A percentile compares a stretch with the other conserved stretches of the same genome.
These are phyloP conservation scores for Scaptomyza graminum DNA, from an alignment of 1,140 invertebrate species.

Conservation along the genomic window DNA sequence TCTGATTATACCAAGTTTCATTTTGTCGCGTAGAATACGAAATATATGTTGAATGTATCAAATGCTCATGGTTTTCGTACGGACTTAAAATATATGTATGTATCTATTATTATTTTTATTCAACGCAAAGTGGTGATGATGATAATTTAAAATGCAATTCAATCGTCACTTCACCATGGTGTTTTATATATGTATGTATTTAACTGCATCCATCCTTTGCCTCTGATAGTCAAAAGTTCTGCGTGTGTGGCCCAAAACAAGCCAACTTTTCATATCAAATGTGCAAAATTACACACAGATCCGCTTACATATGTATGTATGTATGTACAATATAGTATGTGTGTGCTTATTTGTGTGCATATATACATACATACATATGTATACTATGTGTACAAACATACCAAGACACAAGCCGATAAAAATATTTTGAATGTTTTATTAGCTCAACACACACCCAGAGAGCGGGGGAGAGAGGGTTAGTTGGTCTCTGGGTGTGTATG, in stretches of 20 bases:
- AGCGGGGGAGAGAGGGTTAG: too few species aligned
- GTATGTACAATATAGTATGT: too few species aligned
- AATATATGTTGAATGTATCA: too few species aligned
- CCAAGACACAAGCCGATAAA: conserved; percentile 61
- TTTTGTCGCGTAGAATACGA: too few species aligned
- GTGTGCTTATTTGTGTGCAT: background rate
- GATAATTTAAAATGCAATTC: background rate
- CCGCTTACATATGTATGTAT: background rate
- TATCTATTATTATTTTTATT: too few species aligned
- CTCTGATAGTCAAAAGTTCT: conserved; percentile 32
- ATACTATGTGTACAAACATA: conserved; percentile 10
- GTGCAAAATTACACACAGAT: conserved; percentile 64
- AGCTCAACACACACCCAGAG: conserved; percentile 26
- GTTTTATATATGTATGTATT: background rate
- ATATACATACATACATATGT: background rate
- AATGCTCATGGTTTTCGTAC: too few species aligned
- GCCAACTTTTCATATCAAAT: conserved; percentile 67
- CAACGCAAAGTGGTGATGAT: too few species aligned
- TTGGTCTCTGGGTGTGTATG: too few species aligned
- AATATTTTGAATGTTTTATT: conserved; percentile 72
- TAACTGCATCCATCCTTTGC: conserved; percentile 18
- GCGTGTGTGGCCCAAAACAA: conserved; percentile 43
- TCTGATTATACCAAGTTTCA: too few species aligned
- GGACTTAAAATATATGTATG: too few species aligned
- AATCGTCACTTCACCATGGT: conserved; percentile 30